phyloP scores from a whole-genome alignment of 2,797 vertebrate species.

The Pseudopleuronectes americanus region DNA sequence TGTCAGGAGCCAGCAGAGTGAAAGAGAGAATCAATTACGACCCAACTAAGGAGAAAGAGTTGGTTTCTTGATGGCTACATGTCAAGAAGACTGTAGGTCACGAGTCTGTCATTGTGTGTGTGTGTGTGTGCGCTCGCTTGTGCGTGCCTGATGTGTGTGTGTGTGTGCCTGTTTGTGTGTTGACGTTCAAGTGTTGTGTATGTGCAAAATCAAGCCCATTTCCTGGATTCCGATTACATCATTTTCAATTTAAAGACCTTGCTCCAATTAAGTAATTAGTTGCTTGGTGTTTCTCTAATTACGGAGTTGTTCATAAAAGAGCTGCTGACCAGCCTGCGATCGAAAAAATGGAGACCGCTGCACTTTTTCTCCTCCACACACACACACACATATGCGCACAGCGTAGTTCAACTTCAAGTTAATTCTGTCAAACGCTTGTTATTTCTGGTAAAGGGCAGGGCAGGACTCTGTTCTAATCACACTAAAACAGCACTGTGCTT shows the following conservation, averaged over 20 bases:
- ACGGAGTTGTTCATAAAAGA: slow-evolving; percentile 84
- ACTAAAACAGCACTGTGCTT: slow-evolving; percentile 68
- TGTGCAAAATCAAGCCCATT: slow-evolving; percentile 63
- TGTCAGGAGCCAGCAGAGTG: slow-evolving; percentile 57
- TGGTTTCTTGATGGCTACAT: slow-evolving; percentile 69
- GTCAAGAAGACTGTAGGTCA: slow-evolving; percentile 75
- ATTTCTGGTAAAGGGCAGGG: slow-evolving; percentile 78
- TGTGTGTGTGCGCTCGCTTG: slow-evolving; percentile 47
- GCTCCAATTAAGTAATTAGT: slow-evolving; percentile 87
- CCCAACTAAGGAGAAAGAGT: slow-evolving; percentile 64
- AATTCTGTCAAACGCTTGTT: slow-evolving; percentile 75
- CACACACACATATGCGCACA: slow-evolving; percentile 24
- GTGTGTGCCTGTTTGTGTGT: slow-evolving; percentile 47
- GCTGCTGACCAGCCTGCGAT: slow-evolving; percentile 75
- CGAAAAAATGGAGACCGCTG: slow-evolving; percentile 73
- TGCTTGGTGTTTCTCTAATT: slow-evolving; percentile 82
- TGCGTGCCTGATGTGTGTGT: slow-evolving; percentile 31
- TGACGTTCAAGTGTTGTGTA: slow-evolving; percentile 44
- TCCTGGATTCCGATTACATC: slow-evolving; percentile 84
- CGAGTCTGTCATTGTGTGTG: slow-evolving; percentile 18
- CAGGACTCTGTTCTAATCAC: slow-evolving; percentile 67
- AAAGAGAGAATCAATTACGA: slow-evolving; percentile 78
- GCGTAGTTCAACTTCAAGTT: slow-evolving; percentile 63
- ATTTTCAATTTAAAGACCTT: slow-evolving; percentile 84
- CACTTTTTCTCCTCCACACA: slow-evolving; percentile 59